These are phyloP conservation scores for Thecocarcelia acutangulata DNA, from an alignment of 2,888 invertebrate species.

Conservation along the genomic window DNA sequence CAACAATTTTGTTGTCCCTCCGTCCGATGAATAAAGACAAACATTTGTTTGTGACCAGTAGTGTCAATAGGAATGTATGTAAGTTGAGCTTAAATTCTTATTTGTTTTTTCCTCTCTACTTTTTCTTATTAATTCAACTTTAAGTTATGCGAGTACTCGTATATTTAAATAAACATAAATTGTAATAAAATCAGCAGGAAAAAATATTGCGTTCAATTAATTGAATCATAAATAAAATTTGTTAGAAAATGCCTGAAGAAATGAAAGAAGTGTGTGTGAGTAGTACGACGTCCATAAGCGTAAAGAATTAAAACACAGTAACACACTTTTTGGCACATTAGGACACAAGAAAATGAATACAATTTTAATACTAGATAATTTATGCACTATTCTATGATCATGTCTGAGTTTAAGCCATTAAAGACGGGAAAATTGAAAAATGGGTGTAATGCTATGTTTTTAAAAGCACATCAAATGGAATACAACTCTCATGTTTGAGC, in stretches of 20 bases:
- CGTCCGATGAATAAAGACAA: background rate
- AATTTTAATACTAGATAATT: no score
- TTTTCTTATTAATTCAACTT: slow-evolving; percentile 8
- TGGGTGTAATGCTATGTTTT: no score
- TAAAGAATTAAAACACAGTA: background rate
- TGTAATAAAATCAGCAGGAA: slow-evolving; percentile 40
- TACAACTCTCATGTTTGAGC: no score
- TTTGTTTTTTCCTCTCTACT: background rate
- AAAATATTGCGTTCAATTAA: slow-evolving; percentile 55
- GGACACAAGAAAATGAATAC: background rate
- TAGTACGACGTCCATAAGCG: background rate
- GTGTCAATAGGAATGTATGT: background rate
- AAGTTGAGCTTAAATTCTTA: background rate
- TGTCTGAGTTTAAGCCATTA: no score
- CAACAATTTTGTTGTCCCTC: background rate
- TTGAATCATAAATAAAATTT: slow-evolving; percentile 57
- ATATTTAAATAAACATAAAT: slow-evolving; percentile 49
- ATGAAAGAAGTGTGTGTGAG: background rate
- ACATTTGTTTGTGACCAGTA: background rate
- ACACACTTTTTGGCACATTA: slow-evolving; percentile 12
- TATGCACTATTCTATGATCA: no score
- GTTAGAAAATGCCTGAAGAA: slow-evolving; percentile 20
- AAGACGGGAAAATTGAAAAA: no score
- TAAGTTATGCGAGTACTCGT: slow-evolving; percentile 20
- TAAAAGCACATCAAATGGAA: no score